phyloP scores from a whole-genome alignment of 2,113 vertebrate species.

The Sphaerodactylus townsendi region DNA sequence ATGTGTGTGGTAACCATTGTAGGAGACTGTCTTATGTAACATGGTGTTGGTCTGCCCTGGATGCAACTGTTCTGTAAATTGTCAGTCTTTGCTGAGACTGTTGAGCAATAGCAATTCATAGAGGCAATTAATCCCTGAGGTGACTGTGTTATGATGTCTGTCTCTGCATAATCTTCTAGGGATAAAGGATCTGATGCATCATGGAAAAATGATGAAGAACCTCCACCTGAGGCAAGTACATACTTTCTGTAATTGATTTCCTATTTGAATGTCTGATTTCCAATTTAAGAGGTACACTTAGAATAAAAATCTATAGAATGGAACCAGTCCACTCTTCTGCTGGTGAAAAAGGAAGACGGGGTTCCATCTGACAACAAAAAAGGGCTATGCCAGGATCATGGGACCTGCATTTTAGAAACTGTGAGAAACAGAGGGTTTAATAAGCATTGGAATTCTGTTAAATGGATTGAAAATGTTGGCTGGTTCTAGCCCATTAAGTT shows the following conservation, averaged over 20 bases:
- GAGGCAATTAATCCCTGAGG: background rate
- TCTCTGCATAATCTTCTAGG: slow-evolving; percentile 64
- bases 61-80: background rate
- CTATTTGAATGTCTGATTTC: background rate
- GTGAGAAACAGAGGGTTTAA: too few species aligned
- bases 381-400: too few species aligned
- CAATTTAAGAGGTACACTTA: background rate
- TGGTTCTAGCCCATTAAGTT: too few species aligned
- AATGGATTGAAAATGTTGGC: too few species aligned
- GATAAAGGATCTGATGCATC: slow-evolving; percentile 93
- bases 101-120: too few species aligned
- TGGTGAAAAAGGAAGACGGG: too few species aligned
- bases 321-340: too few species aligned
- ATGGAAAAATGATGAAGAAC: slow-evolving; percentile 96
- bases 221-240: slow-evolving; percentile 84
- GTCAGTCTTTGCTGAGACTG: background rate
- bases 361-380: too few species aligned
- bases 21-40: background rate
- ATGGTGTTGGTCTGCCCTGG: background rate
- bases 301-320: background rate
- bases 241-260: background rate
- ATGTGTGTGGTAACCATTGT: too few species aligned
- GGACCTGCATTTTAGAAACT: too few species aligned
- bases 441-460: too few species aligned
- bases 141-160: background rate